Conservation (phyloP, 2,888 invertebrate genomes). For the Boloria euphrosyne region DNA sequence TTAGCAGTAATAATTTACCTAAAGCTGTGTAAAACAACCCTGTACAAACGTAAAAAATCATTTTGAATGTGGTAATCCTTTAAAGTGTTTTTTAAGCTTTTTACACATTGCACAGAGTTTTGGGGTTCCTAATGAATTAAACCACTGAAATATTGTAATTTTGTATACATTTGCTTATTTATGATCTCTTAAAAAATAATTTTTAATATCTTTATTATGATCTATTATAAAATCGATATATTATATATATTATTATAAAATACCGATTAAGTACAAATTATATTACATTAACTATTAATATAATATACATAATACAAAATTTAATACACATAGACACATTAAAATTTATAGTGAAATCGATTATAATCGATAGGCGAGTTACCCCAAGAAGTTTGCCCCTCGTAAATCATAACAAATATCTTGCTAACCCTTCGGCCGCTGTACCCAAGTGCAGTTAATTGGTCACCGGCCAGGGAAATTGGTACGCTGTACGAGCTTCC, state of each 20-base stretch:
- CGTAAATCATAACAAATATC: slow-evolving; percentile 80
- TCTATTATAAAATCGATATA: too few relatives aligned
- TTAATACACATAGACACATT: neutral
- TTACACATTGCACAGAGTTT: slow-evolving; percentile 12
- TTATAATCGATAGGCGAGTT: slow-evolving; percentile 18
- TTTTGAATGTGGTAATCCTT: slow-evolving; percentile 16
- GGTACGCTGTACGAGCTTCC: slow-evolving; percentile 79
- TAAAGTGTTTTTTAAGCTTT: slow-evolving; percentile 22
- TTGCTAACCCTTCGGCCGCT: slow-evolving; percentile 72
- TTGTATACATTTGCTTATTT: slow-evolving; percentile 8
- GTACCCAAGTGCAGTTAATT: slow-evolving; percentile 76
- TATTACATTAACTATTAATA: neutral
- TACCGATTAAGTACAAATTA: neutral
- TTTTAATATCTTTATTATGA: neutral
- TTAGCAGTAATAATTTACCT: slow-evolving; percentile 39
- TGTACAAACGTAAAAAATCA: slow-evolving; percentile 17
- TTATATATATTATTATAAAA: too few relatives aligned
- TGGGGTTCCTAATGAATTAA: slow-evolving; percentile 15
- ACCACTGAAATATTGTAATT: slow-evolving; percentile 22
- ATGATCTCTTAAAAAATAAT: slow-evolving; percentile 1
- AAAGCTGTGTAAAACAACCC: slow-evolving; percentile 20
- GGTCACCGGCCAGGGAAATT: slow-evolving; percentile 77
- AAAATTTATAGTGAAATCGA: slow-evolving; percentile 15
- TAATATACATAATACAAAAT: neutral
- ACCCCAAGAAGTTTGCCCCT: slow-evolving; percentile 43